Percentiles rank a stretch among this genome's conserved stretches.
These are phyloP conservation scores for Mesoligia furuncula DNA, from an alignment of 2,888 invertebrate genomes.

Conservation along the genomic window DNA sequence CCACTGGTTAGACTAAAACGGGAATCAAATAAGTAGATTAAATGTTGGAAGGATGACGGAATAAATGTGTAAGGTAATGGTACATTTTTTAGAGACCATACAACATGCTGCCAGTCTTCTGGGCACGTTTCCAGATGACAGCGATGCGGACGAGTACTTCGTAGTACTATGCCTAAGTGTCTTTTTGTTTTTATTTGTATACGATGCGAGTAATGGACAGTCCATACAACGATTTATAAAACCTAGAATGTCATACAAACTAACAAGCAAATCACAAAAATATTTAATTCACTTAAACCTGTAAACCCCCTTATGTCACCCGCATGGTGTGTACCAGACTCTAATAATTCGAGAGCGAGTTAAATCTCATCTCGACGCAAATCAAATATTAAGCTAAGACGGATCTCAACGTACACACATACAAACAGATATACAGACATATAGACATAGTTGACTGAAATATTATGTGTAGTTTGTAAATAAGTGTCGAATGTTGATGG, in stretches of 20 bases:
- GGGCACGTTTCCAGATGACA: no score
- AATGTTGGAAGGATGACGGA: not conserved
- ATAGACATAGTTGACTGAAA: conserved; percentile 11
- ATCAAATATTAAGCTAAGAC: conserved; percentile 86
- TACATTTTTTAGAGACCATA: not conserved
- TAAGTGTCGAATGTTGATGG: conserved; percentile 3
- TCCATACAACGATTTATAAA: not conserved
- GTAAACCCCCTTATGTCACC: conserved; percentile 45
- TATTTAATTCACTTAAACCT: conserved; percentile 10
- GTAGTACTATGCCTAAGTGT: no score
- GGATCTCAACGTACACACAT: conserved; percentile 42
- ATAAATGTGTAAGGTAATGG: not conserved
- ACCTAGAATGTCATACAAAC: not conserved
- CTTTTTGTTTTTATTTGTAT: not conserved
- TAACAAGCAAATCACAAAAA: not conserved
- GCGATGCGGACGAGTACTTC: not conserved
- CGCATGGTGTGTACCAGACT: conserved; percentile 67
- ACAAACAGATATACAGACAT: conserved; percentile 12
- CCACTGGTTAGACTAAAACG: not conserved
- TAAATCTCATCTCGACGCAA: conserved; percentile 83
- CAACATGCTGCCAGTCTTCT: not conserved
- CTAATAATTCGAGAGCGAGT: conserved; percentile 80
- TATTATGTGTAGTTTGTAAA: conserved; percentile 46
- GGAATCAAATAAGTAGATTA: not conserved
- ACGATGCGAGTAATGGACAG: not conserved